Conservation (phyloP, 2,888 invertebrate genomes). For the Melieria crassipennis region DNA sequence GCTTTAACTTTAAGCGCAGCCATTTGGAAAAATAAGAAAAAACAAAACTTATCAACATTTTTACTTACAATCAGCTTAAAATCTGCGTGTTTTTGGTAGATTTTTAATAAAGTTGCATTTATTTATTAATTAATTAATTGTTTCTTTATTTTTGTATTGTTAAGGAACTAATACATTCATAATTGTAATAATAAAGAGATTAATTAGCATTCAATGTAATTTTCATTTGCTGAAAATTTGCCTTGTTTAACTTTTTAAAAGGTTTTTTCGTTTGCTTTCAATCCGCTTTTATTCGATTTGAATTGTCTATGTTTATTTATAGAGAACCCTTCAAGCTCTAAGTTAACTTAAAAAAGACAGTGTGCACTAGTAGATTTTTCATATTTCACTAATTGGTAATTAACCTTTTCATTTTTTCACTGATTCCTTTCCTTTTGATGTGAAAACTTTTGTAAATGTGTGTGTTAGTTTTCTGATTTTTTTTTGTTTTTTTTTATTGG, state of each 20-base stretch:
- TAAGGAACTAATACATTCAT: conserved; percentile 26
- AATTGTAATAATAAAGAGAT: not conserved
- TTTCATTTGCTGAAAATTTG: not conserved
- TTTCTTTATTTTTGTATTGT: not conserved
- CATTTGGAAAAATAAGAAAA: not conserved
- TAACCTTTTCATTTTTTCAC: too few relatives aligned
- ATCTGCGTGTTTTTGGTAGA: not conserved
- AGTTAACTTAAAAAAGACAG: too few relatives aligned
- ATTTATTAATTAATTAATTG: not conserved
- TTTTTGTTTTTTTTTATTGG: not conserved
- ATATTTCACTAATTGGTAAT: too few relatives aligned
- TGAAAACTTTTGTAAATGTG: not conserved
- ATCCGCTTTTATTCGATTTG: conserved; percentile 6
- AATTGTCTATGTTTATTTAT: not conserved
- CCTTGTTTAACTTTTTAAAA: not conserved
- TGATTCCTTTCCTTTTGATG: too few relatives aligned
- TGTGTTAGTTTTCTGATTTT: not conserved
- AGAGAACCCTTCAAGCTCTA: too few relatives aligned
- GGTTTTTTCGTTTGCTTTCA: not conserved
- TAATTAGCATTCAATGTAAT: not conserved
- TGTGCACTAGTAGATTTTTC: too few relatives aligned
- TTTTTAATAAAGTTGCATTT: not conserved
- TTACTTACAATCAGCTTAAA: not conserved
- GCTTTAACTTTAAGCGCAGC: not conserved
- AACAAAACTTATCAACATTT: not conserved